A percentile compares a stretch with the other conserved stretches of the same genome.
Evolutionary conservation across 2,888 invertebrate genomes (phyloP).

Genomic region (Acanthosepion pharaonis): DNA sequence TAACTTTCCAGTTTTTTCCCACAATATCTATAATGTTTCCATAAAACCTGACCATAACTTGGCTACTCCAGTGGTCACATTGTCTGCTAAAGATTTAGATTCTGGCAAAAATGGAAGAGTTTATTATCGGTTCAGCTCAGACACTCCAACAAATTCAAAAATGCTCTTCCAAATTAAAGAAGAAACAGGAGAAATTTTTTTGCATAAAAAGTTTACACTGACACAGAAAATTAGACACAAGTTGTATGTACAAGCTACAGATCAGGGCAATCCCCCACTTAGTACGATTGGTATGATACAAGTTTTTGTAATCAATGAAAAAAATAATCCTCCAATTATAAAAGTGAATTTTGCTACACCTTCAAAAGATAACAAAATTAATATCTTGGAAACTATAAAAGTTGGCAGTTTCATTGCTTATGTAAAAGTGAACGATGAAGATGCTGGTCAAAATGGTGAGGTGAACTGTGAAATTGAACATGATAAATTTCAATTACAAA

Average conservation of each 20-base stretch:
- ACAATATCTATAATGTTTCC: background rate
- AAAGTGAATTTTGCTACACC: background rate
- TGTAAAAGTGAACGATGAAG: background rate
- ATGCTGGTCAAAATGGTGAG: background rate
- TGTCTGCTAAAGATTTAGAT: background rate
- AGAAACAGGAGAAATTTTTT: background rate
- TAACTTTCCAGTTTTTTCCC: background rate
- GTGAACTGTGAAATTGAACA: background rate
- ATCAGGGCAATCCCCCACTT: background rate
- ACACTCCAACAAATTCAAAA: background rate
- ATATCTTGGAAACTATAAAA: background rate
- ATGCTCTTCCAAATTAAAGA: background rate
- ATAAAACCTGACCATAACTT: background rate
- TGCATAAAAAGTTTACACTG: background rate
- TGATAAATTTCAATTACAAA: background rate
- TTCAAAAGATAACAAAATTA: background rate
- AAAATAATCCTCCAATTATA: background rate
- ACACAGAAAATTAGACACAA: background rate
- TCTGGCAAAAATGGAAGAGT: background rate
- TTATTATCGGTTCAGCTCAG: background rate
- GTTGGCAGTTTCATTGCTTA: slow-evolving; percentile 4
- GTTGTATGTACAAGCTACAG: background rate
- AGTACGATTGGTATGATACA: background rate
- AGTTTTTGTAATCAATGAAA: background rate
- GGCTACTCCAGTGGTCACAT: background rate